phyloP scores from a whole-genome alignment of 2,888 invertebrate genomes.

The Sepioteuthis lessoniana region DNA sequence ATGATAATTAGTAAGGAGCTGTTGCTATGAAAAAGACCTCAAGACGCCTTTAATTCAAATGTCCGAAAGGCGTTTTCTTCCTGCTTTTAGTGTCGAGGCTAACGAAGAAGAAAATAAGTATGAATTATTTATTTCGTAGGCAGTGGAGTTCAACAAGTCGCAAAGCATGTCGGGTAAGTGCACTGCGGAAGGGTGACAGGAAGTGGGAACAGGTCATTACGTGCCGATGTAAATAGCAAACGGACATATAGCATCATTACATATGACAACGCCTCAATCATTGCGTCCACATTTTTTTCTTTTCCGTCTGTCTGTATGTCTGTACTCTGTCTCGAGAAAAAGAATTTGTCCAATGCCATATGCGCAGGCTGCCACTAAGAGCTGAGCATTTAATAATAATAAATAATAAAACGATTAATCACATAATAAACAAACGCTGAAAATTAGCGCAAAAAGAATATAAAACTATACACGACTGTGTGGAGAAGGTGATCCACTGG shows the following conservation, averaged over 20 bases:
- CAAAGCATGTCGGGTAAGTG: background rate
- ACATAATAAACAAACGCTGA: no score
- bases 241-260: background rate
- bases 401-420: no score
- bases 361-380: background rate
- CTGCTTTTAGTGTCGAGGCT: background rate
- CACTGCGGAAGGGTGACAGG: background rate
- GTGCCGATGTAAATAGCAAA: background rate
- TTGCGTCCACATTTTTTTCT: background rate
- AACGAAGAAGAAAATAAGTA: background rate
- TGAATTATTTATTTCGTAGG: background rate
- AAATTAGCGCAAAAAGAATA: no score
- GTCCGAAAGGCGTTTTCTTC: background rate
- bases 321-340: no score
- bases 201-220: background rate
- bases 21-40: background rate
- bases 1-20: background rate
- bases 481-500: no score
- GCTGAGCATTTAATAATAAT: no score
- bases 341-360: background rate
- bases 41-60: background rate
- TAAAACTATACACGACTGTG: no score
- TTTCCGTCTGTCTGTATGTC: background rate
- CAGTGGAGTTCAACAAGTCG: background rate
- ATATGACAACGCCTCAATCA: constrained; percentile 33